phyloP scores from a whole-genome alignment of 2,113 vertebrate genomes.

The Bubalus kerabau region DNA sequence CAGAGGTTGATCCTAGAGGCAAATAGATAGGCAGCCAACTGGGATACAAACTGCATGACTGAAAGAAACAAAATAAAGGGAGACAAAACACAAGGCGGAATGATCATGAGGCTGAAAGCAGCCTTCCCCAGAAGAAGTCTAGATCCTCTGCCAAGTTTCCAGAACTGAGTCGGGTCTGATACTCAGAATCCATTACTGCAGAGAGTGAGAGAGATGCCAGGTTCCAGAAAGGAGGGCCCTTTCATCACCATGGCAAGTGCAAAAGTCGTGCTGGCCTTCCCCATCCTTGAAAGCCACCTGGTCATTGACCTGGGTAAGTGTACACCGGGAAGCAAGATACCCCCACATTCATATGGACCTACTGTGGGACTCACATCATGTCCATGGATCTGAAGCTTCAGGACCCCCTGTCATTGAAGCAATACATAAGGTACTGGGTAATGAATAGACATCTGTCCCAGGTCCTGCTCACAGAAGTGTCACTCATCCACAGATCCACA shows the following conservation, averaged over 20 bases:
- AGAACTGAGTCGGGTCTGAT: background rate
- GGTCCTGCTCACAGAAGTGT: background rate
- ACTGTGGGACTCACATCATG: no score
- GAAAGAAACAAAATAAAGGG: background rate
- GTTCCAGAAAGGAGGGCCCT: background rate
- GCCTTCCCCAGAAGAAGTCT: background rate
- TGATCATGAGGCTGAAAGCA: background rate
- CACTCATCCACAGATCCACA: background rate
- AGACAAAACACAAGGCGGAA: background rate
- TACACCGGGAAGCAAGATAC: no score
- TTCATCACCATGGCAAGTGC: background rate
- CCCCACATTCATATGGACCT: background rate
- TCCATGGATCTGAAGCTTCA: background rate
- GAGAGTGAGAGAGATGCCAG: background rate
- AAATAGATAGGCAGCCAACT: accelerated
- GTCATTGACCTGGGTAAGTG: no score
- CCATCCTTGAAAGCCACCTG: background rate
- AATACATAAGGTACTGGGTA: background rate
- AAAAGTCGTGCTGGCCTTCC: background rate
- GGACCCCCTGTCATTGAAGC: background rate
- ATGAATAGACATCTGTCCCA: no score
- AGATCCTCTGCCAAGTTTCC: background rate
- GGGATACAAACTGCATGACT: accelerated
- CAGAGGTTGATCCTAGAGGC: background rate
- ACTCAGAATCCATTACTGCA: background rate